Evolutionary conservation across 1,140 invertebrate genomes (phyloP).

Genomic region (Linepithema humile): DNA sequence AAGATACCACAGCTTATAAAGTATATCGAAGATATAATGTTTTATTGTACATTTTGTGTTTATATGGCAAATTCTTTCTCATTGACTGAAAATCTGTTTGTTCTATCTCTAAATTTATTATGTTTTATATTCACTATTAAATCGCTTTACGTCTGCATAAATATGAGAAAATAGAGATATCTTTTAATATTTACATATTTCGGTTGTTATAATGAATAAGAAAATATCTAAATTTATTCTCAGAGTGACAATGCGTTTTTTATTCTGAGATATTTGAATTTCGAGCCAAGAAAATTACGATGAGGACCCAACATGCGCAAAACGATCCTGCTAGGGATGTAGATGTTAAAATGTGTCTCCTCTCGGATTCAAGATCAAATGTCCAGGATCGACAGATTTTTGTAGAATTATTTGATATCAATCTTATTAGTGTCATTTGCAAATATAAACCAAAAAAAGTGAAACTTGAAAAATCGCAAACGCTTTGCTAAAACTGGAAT

Average conservation of each 20-base stretch:
- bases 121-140: background rate
- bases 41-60: constrained; percentile 16
- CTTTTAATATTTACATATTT: background rate
- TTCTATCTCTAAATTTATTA: background rate
- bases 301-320: background rate
- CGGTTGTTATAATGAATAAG: background rate
- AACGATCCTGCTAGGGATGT: background rate
- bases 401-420: background rate
- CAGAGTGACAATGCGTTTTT: background rate
- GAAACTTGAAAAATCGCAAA: no score
- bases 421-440: no score
- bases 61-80: background rate
- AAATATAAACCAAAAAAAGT: no score
- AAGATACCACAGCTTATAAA: constrained; percentile 17
- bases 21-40: background rate
- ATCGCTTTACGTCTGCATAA: background rate
- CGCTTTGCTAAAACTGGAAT: no score
- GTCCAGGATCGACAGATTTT: background rate
- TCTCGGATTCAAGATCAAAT: background rate
- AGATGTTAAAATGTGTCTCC: background rate
- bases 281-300: constrained; percentile 4
- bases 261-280: constrained; percentile 14
- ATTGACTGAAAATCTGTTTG: background rate
- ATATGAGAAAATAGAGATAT: background rate
- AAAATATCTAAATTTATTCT: background rate